Conservation (phyloP, 2,888 invertebrate genomes). For the Xestia ashworthii region DNA sequence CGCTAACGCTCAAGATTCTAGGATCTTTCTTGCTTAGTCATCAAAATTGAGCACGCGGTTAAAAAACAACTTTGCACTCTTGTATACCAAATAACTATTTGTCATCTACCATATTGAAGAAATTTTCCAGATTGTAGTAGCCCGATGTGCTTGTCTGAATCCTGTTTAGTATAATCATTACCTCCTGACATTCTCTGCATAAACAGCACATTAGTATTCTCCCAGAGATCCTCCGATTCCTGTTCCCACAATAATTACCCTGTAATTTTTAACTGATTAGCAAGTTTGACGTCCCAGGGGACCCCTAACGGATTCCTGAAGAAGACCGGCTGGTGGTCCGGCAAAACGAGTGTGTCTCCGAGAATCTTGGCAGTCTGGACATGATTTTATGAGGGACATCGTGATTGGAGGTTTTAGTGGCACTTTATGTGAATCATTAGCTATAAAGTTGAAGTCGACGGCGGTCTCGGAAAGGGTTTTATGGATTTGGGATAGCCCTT, state of each 20-base stretch:
- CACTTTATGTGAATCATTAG: constrained; percentile 32
- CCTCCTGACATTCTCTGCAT: constrained; percentile 35
- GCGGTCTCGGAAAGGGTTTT: constrained; percentile 18
- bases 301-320: constrained; percentile 32
- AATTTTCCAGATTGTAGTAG: no score
- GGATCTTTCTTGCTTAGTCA: no score
- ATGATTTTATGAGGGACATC: constrained; percentile 38
- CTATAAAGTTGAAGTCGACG: constrained; percentile 29
- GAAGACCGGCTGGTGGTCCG: constrained; percentile 41
- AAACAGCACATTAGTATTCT: constrained; percentile 53
- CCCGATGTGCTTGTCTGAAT: neutral
- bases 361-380: constrained; percentile 32
- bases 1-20: no score
- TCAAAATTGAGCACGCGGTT: no score
- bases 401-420: constrained; percentile 39
- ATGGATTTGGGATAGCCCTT: neutral
- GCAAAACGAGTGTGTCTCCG: constrained; percentile 26
- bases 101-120: no score
- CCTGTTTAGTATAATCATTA: constrained; percentile 38
- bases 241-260: constrained; percentile 52
- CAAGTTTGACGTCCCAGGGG: constrained; percentile 19
- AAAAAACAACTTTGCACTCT: no score
- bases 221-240: constrained; percentile 24
- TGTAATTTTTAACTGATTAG: constrained; percentile 59
- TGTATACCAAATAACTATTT: no score